These are phyloP conservation scores for Campoplex capitator DNA, from an alignment of 2,888 invertebrate genomes.

Conservation along the genomic window DNA sequence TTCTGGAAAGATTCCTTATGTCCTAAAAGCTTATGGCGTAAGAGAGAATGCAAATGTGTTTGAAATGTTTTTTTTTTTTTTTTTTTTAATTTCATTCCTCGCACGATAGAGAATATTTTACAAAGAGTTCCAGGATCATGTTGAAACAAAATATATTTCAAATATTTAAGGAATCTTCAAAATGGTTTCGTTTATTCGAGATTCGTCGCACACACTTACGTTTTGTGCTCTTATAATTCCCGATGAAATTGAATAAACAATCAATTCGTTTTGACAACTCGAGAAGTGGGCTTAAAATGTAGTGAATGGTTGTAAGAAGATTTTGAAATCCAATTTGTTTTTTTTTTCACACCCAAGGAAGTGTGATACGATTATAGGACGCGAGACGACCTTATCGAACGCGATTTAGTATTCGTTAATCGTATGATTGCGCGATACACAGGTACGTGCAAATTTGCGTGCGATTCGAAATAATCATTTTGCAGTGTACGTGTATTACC, in stretches of 20 bases:
- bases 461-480: constrained; percentile 55
- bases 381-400: constrained; percentile 36
- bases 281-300: neutral
- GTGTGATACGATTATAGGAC: constrained; percentile 4
- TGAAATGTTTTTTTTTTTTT: too few relatives aligned
- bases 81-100: too few relatives aligned
- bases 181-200: neutral
- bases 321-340: neutral
- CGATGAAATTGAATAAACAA: neutral
- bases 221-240: neutral
- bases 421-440: constrained; percentile 56
- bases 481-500: constrained; percentile 11
- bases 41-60: neutral
- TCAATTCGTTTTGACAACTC: neutral
- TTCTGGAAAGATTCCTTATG: constrained; percentile 1
- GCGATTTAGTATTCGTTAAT: constrained; percentile 55
- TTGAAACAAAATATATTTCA: too few relatives aligned
- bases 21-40: neutral
- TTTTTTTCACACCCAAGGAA: neutral
- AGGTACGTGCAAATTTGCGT: constrained; percentile 63
- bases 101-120: neutral
- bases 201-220: too few relatives aligned
- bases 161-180: neutral
- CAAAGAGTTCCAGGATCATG: too few relatives aligned
- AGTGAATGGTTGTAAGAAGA: neutral